Base-by-base conservation (phyloP, 2,113 vertebrate species). In the Oryzias javanicus region DNA sequence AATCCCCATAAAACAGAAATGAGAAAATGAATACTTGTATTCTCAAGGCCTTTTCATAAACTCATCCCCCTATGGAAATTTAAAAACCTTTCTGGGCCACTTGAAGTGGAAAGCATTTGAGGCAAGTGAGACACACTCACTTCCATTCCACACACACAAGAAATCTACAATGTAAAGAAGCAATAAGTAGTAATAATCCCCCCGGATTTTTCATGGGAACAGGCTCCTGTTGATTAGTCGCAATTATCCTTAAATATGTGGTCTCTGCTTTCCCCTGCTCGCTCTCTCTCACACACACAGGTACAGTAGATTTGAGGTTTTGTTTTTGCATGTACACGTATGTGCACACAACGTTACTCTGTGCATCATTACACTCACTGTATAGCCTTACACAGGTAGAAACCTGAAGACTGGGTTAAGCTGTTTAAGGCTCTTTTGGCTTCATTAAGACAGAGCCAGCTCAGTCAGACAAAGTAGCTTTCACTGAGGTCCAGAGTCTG, bases 201-300 rank as follows among this genome's bases (percentile, higher is more conserved):
- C 55, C 64, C 8, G 68, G 70, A 72, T 64, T 74, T 76, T 80
- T 71, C 69, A 74, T 88, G 83, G 72, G 87, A 85, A 88, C 80
- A 89, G 86, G 82, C 85, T 79, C 83, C 86, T 80, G 73, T 86
- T 88, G 81, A 84, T 88, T 82, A 76, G 81, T 84, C 82, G 89
- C 88, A 91, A 92, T 91, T 88, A 90, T 86, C 89, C 85, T 89
- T 89, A 91, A 92, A 91, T 91, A 90, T 91, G 89, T 89, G 61
- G 78, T 79, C 76, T 79, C 78, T 62, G 65, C 79, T 80, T 82
- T 79, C 75, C 18, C 20, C 40, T 57, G 18, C 14, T 41, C 59
- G 27, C 49, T 42, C 24, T 19, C 25, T 42, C 52, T 17, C 1
- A 13, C 27, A 46, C 48, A 74, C 40, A 67, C 44, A 47, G 64